Conservation (phyloP, 1,140 invertebrate genomes). For the Drosophila miranda region DNA sequence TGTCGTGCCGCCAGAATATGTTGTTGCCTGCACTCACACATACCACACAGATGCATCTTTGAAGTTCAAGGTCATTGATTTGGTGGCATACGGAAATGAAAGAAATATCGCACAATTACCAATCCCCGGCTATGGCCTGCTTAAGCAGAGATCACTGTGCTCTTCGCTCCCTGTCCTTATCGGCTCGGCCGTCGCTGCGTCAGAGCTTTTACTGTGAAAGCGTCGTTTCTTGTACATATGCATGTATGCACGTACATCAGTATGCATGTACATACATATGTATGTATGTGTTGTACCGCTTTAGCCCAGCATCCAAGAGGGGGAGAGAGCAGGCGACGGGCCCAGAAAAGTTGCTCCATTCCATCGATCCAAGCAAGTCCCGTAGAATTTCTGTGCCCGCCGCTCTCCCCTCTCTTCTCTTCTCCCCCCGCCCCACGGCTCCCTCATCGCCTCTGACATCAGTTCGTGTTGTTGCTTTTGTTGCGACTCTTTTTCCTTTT, state of each 20-base stretch:
- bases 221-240: slow-evolving; percentile 1
- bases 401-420: background rate
- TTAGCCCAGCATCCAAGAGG: background rate
- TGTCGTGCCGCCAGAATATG: slow-evolving; percentile 20
- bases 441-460: slow-evolving; percentile 8
- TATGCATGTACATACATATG: no score
- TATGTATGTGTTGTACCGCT: background rate
- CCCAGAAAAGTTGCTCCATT: slow-evolving; percentile 26
- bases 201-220: slow-evolving; percentile 20
- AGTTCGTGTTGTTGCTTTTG: slow-evolving; percentile 20
- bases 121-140: no score
- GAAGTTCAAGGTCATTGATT: slow-evolving; percentile 73
- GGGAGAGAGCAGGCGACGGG: slow-evolving; percentile 1
- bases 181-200: background rate
- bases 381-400: slow-evolving; percentile 3
- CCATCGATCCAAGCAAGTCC: slow-evolving; percentile 32
- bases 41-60: background rate
- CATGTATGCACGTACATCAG: no score
- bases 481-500: slow-evolving; percentile 62
- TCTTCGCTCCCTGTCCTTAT: slow-evolving; percentile 34
- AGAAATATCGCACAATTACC: slow-evolving; percentile 16
- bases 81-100: slow-evolving; percentile 13
- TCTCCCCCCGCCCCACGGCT: background rate
- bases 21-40: no score
- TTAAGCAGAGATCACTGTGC: slow-evolving; percentile 2